These are phyloP conservation scores for Petrophora chlorosata DNA, from an alignment of 2,888 invertebrate species.

Conservation along the genomic window DNA sequence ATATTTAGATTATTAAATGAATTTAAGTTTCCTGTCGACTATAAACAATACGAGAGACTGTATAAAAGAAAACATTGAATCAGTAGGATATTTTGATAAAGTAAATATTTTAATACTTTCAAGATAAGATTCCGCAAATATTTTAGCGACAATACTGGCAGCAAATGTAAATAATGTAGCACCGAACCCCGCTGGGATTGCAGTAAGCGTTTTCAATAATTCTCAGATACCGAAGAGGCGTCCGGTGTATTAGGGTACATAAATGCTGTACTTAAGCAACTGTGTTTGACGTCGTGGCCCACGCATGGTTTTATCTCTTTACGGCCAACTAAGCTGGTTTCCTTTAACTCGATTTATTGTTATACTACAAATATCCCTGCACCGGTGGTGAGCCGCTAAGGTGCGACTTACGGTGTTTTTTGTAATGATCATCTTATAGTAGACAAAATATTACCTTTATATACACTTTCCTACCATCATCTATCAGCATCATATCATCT, in stretches of 20 bases:
- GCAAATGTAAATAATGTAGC: slow-evolving; percentile 17
- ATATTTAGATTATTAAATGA: slow-evolving; percentile 1
- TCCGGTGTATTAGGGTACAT: slow-evolving; percentile 61
- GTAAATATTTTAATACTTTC: neutral
- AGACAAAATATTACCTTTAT: no score
- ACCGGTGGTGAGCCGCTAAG: slow-evolving; percentile 67
- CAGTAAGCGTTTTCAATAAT: slow-evolving; percentile 25
- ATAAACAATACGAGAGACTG: neutral
- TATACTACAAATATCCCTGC: slow-evolving; percentile 68
- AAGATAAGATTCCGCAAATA: slow-evolving; percentile 8
- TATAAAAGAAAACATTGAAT: neutral
- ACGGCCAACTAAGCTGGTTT: slow-evolving; percentile 71
- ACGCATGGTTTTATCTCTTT: slow-evolving; percentile 75
- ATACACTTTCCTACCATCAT: no score
- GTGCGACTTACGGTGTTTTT: slow-evolving; percentile 67
- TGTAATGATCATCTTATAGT: slow-evolving; percentile 72
- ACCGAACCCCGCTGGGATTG: slow-evolving; percentile 24
- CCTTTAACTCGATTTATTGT: slow-evolving; percentile 76
- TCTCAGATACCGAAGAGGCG: slow-evolving; percentile 25
- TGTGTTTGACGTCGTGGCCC: slow-evolving; percentile 66
- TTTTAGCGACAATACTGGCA: slow-evolving; percentile 7
- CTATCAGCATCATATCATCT: no score
- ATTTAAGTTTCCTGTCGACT: neutral
- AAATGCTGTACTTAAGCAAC: slow-evolving; percentile 75
- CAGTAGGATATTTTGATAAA: slow-evolving; percentile 2